A percentile compares a stretch with the other conserved stretches of the same genome.
phyloP scores from a whole-genome alignment of 2,888 invertebrate genomes.

The Muscina levida region DNA sequence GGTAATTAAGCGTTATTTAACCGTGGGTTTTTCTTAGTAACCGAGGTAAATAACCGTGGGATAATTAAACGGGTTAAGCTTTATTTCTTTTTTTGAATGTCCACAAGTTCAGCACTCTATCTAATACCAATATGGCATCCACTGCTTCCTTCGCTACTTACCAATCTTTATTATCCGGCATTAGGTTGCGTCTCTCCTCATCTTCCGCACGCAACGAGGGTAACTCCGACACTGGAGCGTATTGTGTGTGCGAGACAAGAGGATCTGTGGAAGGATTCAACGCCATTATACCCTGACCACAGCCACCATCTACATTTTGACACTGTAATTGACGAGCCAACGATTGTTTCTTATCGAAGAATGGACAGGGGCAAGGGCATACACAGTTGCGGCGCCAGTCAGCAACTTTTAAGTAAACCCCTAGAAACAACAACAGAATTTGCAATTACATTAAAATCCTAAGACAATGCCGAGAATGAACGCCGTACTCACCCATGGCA shows the following conservation, averaged over 20 bases:
- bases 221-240: constrained; percentile 88
- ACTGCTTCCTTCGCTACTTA: no score
- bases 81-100: no score
- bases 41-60: no score
- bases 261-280: constrained; percentile 89
- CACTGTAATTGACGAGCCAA: constrained; percentile 74
- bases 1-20: no score
- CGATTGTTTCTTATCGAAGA: constrained; percentile 74
- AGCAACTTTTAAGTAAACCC: constrained; percentile 74
- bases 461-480: not conserved
- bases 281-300: constrained; percentile 82
- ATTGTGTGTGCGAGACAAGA: constrained; percentile 86
- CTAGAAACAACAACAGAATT: constrained; percentile 69
- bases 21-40: no score
- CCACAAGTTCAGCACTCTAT: no score
- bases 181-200: constrained; percentile 86
- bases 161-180: constrained; percentile 88
- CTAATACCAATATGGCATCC: no score
- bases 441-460: not conserved
- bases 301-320: constrained; percentile 70
- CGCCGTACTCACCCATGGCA: constrained; percentile 81
- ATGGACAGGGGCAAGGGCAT: constrained; percentile 72
- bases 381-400: constrained; percentile 77
- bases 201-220: constrained; percentile 82
- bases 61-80: no score